phyloP scores from a whole-genome alignment of 2,888 invertebrate genomes.

The Strigamia transsilvanica region DNA sequence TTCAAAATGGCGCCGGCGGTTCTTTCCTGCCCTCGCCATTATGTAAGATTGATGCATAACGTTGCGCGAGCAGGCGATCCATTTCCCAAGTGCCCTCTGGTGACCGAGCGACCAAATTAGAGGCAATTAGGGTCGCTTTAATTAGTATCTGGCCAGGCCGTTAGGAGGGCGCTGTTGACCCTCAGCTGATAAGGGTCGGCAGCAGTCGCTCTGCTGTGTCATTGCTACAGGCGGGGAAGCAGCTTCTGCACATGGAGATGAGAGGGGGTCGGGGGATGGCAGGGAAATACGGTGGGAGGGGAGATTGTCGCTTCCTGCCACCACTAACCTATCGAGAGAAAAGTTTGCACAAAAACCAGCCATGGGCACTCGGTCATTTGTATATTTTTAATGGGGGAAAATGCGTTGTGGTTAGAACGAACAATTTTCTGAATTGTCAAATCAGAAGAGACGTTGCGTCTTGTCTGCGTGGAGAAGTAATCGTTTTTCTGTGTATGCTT shows the following conservation, averaged over 20 bases:
- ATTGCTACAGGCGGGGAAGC: slow-evolving; percentile 28
- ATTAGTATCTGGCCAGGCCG: slow-evolving; percentile 42
- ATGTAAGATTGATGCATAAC: slow-evolving; percentile 28
- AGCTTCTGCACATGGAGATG: slow-evolving; percentile 23
- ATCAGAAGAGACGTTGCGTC: too few species aligned
- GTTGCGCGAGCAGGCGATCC: slow-evolving; percentile 30
- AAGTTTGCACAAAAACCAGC: not conserved
- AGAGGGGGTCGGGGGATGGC: not conserved
- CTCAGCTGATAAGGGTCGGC: slow-evolving; percentile 44
- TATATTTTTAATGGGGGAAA: not conserved
- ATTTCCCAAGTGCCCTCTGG: slow-evolving; percentile 34
- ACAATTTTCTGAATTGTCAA: not conserved
- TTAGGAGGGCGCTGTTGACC: slow-evolving; percentile 44
- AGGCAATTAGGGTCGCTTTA: slow-evolving; percentile 50
- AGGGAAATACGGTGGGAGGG: not conserved
- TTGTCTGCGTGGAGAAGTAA: too few species aligned
- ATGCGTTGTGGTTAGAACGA: not conserved
- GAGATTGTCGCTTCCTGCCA: slow-evolving; percentile 27
- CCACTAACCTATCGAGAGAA: not conserved
- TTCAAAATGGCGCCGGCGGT: slow-evolving; percentile 19
- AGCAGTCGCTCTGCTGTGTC: slow-evolving; percentile 36
- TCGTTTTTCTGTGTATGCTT: not conserved
- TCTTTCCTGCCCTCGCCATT: slow-evolving; percentile 25
- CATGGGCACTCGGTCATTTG: not conserved
- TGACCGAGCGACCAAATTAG: slow-evolving; percentile 49